phyloP scores from a whole-genome alignment of 2,797 vertebrate species.

The Phataginus tricuspis region DNA sequence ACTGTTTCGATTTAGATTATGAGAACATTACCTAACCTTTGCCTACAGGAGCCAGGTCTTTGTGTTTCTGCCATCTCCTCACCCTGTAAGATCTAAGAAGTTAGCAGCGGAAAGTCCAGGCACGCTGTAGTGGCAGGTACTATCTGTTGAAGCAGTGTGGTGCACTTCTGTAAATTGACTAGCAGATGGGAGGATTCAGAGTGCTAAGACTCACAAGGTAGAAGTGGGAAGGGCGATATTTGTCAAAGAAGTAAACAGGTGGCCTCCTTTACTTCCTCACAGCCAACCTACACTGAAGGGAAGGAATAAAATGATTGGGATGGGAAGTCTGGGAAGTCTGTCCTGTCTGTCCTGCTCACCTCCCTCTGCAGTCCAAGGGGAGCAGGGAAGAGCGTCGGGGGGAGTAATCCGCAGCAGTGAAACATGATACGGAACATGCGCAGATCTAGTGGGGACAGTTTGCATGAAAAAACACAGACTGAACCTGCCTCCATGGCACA shows the following conservation, averaged over 20 bases:
- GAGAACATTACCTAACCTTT: background rate
- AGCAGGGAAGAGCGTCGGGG: too few species aligned
- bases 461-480: rapidly evolving
- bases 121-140: too few species aligned
- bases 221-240: background rate
- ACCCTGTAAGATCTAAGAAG: background rate
- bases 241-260: background rate
- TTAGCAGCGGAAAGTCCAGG: background rate
- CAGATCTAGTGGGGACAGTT: background rate
- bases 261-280: background rate
- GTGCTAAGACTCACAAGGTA: background rate
- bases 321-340: background rate
- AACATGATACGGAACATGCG: background rate
- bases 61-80: background rate
- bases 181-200: background rate
- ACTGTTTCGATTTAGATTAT: background rate
- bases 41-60: background rate
- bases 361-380: background rate
- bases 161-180: background rate
- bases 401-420: background rate
- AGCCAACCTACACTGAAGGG: background rate
- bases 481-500: background rate
- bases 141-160: background rate
- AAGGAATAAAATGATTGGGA: background rate
- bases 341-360: background rate